Evolutionary conservation across 2,888 invertebrate species (phyloP), one percentile per base, ranked within the genome.

Genomic region (Aleiodes testaceus): DNA sequence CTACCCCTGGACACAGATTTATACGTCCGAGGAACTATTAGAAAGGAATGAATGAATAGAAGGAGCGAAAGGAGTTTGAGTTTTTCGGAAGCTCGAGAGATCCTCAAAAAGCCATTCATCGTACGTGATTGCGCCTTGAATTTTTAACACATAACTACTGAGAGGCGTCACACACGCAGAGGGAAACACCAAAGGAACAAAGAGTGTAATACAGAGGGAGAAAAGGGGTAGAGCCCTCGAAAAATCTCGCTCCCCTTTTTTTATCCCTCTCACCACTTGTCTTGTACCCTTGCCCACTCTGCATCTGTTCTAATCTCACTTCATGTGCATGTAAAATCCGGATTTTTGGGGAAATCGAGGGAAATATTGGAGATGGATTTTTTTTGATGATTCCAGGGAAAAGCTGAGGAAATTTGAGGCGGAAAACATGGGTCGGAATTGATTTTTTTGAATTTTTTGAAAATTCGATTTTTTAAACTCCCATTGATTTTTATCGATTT

Each of bases 121-220:
- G 75, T 78, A 81, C 82, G 80, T 82, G 84, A 84, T 84, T 84
- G 83, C 84, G 75, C 76, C 74, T 76, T 84, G 82, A 79, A 84
- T 84, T 83, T 83, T 84, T 84, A 74, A 84, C 78, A 16, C 16
- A 79, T 79, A 80, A 76, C 75, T 72, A 76, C 77, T 72, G 74
- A 74, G 72, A 74, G 72, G 73, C 73, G 76, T 70, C 73, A 68
- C 64, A 61, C 64, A 61, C 12, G 22, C 12, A 22, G 20, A 4
- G 18, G 22, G 22, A 18, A 36, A 49, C 26, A 42, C 30, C n/a
- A 64, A 30, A 63, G 59, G 59, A 18, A 50, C 18, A 20, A 52
- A 20, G 47, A 16, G 7, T 44, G 11, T 44, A 47, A 44, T 49
- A 71, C 50, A 50, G 72, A 73, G 61, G 59, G 55, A 72, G 44